Base-by-base conservation (phyloP, 2,888 invertebrate species). In the Ophion ventricosus region DNA sequence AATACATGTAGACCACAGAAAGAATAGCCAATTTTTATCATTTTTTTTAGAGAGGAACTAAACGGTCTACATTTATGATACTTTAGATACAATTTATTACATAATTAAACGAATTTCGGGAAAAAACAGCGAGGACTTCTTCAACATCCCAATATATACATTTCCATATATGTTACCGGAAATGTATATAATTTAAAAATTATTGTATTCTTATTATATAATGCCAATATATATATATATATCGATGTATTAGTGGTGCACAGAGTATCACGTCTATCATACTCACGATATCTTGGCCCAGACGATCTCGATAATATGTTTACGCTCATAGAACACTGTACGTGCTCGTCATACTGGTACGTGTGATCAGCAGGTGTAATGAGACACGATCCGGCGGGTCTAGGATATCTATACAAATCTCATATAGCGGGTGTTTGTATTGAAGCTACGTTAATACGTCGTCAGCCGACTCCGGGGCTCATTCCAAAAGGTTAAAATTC, bases 321-420 rank as follows among this genome's bases (percentile, higher is more conserved):
- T 83, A 76, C 83, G 67, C 67, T 49, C 80, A 72, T 76, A 54
- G 54, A 66, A 73, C 67, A 76, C 29, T 54, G 75, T 80, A 84
- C 83, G 83, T 84, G 83, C 80, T 69, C 35, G 63, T 69, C 49
- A 77, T 26, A 77, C 73, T 67, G 77, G 73, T 69, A 73, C 83
- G 69, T 49, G 74, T 59, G 77, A 76, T 83, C 80, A 80, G 77
- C 49, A 63, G 63, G 67, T 77, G 63, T 74, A 80, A 80, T 80
- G 84, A 80, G 80, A 78, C 74, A 80, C 66, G 67, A 83, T 80
- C 76, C 73, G 29, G 49, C 57, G 49, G 72, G 67, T 73, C 67
- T 49, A 59, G 20, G 29, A 49, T 57, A 69, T n/a, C 3, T 59
- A 35, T 54, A 64, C 29, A 29, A n/a, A 74, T 49, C 26, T 25